Conservation (phyloP, 2,113 vertebrate species). For the Amphiprion ocellaris region DNA sequence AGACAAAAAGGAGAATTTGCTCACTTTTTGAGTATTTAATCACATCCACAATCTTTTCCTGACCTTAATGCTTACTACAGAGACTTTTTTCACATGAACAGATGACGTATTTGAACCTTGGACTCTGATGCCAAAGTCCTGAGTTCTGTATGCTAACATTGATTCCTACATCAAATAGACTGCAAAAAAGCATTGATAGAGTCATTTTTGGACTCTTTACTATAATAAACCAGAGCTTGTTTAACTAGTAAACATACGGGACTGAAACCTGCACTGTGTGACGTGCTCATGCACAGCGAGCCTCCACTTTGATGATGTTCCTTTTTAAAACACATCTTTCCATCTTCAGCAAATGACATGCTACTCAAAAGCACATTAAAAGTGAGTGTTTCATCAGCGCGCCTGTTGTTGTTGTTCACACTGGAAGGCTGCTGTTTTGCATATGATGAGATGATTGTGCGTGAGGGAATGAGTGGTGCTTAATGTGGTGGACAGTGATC, state of each 20-base stretch:
- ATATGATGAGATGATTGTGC: slow-evolving; percentile 75
- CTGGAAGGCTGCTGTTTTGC: slow-evolving; percentile 65
- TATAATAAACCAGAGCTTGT: background rate
- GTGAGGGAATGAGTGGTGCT: slow-evolving; percentile 66
- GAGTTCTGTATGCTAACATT: too few relatives aligned
- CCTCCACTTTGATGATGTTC: slow-evolving; percentile 10
- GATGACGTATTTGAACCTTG: too few relatives aligned
- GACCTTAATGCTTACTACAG: too few relatives aligned
- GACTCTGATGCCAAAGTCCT: too few relatives aligned
- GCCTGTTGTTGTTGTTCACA: slow-evolving; percentile 73
- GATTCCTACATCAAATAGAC: background rate
- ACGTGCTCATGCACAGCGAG: background rate
- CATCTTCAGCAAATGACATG: slow-evolving; percentile 46
- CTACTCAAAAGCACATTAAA: slow-evolving; percentile 67
- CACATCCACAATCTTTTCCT: too few relatives aligned
- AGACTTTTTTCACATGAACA: too few relatives aligned
- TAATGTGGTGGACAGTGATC: slow-evolving; percentile 79
- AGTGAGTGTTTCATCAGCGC: slow-evolving; percentile 64
- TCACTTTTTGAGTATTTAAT: too few relatives aligned
- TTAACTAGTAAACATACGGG: background rate
- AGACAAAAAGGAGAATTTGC: too few relatives aligned
- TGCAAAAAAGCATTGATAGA: background rate
- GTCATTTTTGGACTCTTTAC: background rate
- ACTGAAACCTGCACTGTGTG: background rate
- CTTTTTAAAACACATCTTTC: slow-evolving; percentile 30